Conservation (phyloP, 2,113 vertebrate species). For the Oreochromis tanganicae region DNA sequence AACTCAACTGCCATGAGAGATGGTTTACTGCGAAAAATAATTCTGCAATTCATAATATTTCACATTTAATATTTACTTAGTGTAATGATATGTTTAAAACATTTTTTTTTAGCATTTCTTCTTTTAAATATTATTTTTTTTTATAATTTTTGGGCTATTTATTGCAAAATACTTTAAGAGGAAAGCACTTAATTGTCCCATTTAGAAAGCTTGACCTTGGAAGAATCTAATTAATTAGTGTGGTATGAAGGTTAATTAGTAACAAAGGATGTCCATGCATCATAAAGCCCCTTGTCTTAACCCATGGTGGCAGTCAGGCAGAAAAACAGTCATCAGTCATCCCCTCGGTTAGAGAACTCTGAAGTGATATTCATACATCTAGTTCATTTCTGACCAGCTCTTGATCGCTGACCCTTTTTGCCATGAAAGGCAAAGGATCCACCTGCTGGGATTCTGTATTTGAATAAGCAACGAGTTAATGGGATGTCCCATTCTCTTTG, state of each 20-base stretch:
- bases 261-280: conserved; percentile 75
- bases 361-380: conserved; percentile 35
- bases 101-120: neutral
- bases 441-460: conserved; percentile 31
- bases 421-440: conserved; percentile 30
- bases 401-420: conserved; percentile 19
- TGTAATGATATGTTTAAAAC: neutral
- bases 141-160: neutral
- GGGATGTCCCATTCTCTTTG: conserved; percentile 17
- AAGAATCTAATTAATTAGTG: conserved; percentile 76
- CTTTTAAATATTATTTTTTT: conserved; percentile 12
- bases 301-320: conserved; percentile 66
- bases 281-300: conserved; percentile 71
- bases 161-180: conserved; percentile 26
- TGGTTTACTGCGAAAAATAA: neutral
- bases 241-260: conserved; percentile 78
- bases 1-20: neutral
- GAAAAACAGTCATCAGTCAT: conserved; percentile 70
- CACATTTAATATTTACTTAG: neutral
- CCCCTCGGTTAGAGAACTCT: conserved; percentile 19
- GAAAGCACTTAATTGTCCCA: conserved; percentile 66
- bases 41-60: neutral
- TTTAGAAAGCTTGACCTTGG: conserved; percentile 76
- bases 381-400: conserved; percentile 34
- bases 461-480: conserved; percentile 43